Evolutionary conservation across 2,113 vertebrate genomes (phyloP).

Genomic region (Orycteropus afer): DNA sequence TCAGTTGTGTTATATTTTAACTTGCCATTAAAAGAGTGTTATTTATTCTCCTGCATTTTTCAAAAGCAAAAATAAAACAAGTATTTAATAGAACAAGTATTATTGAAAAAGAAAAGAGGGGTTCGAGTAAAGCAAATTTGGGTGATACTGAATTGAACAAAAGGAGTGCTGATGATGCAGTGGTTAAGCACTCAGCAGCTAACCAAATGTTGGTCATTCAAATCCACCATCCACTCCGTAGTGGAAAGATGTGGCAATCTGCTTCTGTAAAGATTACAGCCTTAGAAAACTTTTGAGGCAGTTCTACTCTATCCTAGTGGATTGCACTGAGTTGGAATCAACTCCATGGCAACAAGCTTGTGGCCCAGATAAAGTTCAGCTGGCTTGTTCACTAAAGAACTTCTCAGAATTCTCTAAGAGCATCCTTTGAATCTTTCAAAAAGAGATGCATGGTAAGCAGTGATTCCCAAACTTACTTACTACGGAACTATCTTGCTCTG

Average conservation of each 20-base stretch:
- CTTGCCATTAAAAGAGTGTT: neutral
- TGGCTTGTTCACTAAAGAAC: neutral
- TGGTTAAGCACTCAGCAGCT: neutral
- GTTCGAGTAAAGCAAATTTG: neutral
- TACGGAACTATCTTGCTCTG: neutral
- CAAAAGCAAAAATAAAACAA: constrained; percentile 26
- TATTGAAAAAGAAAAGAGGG: neutral
- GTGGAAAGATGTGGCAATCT: neutral
- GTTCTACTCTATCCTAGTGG: neutral
- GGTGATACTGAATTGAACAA: neutral
- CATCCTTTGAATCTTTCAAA: neutral
- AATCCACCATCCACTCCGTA: neutral
- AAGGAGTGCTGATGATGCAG: neutral
- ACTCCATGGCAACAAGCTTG: neutral
- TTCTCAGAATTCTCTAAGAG: neutral
- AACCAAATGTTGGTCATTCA: neutral
- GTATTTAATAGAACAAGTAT: neutral
- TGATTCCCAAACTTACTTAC: neutral
- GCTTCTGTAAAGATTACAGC: neutral
- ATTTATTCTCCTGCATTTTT: neutral
- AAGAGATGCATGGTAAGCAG: neutral
- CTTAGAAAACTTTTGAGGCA: neutral
- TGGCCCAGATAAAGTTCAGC: neutral
- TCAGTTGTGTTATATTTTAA: constrained; percentile 8
- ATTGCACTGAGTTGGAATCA: neutral